A percentile compares a stretch with the other conserved stretches of the same genome.
These are phyloP conservation scores for Macrochelys suwanniensis DNA, from an alignment of 2,797 vertebrate genomes.

Conservation along the genomic window DNA sequence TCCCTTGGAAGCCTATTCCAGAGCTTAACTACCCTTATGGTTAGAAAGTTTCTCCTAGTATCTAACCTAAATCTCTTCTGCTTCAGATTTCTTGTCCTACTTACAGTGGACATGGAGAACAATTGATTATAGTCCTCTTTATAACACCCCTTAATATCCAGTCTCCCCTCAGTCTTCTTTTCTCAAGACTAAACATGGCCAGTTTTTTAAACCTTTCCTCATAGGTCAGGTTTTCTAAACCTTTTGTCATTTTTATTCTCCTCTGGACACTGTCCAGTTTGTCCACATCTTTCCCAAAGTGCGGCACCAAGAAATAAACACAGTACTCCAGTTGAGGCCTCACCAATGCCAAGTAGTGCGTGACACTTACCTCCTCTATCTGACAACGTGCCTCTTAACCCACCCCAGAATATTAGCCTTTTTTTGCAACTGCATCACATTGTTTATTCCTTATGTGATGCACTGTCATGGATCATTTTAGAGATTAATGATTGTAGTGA, in stretches of 20 bases:
- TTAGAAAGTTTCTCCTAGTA: background rate
- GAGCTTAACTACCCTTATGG: background rate
- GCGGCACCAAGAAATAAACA: background rate
- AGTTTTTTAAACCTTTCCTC: background rate
- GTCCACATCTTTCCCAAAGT: background rate
- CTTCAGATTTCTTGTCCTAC: background rate
- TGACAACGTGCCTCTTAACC: background rate
- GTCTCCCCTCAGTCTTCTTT: background rate
- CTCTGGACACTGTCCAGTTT: background rate
- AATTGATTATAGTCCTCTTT: background rate
- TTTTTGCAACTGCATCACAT: background rate
- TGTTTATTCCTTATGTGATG: background rate
- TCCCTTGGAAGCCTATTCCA: background rate
- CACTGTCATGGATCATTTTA: constrained; percentile 4
- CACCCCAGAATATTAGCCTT: background rate
- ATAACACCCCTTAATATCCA: background rate
- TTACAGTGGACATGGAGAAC: background rate
- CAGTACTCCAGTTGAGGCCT: background rate
- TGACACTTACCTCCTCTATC: background rate
- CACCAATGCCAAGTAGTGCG: background rate
- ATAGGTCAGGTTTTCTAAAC: background rate
- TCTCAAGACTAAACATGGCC: background rate
- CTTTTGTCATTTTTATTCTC: background rate
- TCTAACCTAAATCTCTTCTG: background rate
- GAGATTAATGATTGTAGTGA: constrained; percentile 23